These are phyloP conservation scores for Hyaena hyaena DNA, from an alignment of 2,113 vertebrate genomes.

Conservation along the genomic window DNA sequence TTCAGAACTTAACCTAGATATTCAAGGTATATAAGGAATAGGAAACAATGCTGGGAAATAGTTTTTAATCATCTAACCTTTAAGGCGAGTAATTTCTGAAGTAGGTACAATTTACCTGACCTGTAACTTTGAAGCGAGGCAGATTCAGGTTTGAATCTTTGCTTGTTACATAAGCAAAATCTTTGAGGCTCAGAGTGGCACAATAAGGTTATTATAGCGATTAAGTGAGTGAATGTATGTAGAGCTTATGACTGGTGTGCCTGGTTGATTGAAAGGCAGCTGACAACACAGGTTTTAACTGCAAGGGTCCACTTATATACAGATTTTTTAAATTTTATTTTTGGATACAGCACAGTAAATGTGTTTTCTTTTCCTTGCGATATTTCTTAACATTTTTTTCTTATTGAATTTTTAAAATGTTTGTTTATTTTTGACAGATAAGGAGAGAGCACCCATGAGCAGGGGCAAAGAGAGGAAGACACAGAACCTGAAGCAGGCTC, in stretches of 20 bases:
- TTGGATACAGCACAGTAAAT: background rate
- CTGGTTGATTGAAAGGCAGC: background rate
- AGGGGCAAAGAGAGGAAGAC: too few relatives aligned
- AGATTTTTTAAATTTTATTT: background rate
- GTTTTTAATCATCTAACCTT: background rate
- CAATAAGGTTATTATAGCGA: background rate
- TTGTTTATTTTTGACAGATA: too few relatives aligned
- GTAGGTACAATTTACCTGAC: background rate
- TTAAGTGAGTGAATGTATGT: background rate
- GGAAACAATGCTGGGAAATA: background rate
- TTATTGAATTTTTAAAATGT: background rate
- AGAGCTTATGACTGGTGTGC: background rate
- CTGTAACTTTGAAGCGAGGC: background rate
- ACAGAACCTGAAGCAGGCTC: too few relatives aligned
- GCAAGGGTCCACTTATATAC: background rate
- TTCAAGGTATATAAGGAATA: background rate
- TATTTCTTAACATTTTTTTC: background rate
- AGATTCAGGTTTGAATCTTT: background rate
- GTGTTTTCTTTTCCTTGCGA: background rate
- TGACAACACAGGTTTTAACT: background rate
- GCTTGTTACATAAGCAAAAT: background rate
- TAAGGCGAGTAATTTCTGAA: slow-evolving; percentile 15
- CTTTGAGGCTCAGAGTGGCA: background rate
- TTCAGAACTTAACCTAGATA: background rate
- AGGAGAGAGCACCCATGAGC: too few relatives aligned